These are phyloP conservation scores for Girardinus metallicus DNA, from an alignment of 2,797 vertebrate species.

Conservation along the genomic window DNA sequence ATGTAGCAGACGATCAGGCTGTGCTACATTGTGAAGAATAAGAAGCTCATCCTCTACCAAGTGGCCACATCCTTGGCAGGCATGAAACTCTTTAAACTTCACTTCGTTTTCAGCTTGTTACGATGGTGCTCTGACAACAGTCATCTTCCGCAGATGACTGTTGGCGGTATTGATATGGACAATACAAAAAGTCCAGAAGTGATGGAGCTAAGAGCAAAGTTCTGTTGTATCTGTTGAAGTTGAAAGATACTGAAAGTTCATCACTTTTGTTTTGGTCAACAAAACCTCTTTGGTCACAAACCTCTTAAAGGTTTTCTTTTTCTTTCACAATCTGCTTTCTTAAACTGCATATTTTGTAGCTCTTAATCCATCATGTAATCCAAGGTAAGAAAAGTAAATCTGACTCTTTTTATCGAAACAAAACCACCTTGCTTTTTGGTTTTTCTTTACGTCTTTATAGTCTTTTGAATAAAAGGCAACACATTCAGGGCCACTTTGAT, in stretches of 20 bases:
- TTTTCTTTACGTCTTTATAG: too few relatives aligned
- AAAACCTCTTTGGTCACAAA: background rate
- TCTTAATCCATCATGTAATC: too few relatives aligned
- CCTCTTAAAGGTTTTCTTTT: too few relatives aligned
- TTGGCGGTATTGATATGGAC: background rate
- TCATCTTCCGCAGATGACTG: background rate
- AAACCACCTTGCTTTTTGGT: background rate
- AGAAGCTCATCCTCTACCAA: constrained; percentile 27
- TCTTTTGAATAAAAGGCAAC: background rate
- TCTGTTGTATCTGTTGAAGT: background rate
- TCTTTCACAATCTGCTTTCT: too few relatives aligned
- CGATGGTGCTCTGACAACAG: background rate
- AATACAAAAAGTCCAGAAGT: background rate
- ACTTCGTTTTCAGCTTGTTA: background rate
- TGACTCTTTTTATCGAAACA: background rate
- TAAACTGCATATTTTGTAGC: too few relatives aligned
- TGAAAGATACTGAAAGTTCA: background rate
- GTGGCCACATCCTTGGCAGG: constrained; percentile 8
- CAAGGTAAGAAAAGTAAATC: too few relatives aligned
- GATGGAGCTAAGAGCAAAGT: background rate
- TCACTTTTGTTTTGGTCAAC: background rate
- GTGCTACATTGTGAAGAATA: constrained; percentile 2
- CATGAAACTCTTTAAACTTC: background rate
- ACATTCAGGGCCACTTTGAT: background rate
- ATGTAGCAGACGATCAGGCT: constrained; percentile 1